phyloP scores from a whole-genome alignment of 1,140 invertebrate genomes.

The Wasmannia auropunctata region DNA sequence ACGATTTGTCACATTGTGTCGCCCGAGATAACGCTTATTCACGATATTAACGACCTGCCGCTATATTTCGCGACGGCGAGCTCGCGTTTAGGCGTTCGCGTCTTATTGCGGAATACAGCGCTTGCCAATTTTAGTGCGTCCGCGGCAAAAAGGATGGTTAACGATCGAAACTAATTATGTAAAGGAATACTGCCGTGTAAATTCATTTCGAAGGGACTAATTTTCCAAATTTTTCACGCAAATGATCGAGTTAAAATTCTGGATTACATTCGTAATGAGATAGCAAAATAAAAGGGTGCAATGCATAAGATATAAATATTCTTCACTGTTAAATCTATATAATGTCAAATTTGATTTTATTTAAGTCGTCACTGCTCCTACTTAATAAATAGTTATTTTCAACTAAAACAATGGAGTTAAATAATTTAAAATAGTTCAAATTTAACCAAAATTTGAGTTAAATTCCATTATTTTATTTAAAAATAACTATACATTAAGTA shows the following conservation, averaged over 20 bases:
- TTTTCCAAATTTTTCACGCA: not conserved
- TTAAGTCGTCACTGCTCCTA: too few relatives aligned
- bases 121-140: conserved; percentile 44
- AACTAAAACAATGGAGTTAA: too few relatives aligned
- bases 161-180: conserved; percentile 34
- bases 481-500: too few relatives aligned
- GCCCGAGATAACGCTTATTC: conserved; percentile 71
- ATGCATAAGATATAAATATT: not conserved
- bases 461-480: too few relatives aligned
- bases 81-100: conserved; percentile 21
- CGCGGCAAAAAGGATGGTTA: conserved; percentile 18
- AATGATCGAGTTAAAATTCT: not conserved
- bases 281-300: not conserved
- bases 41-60: conserved; percentile 66
- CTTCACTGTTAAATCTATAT: too few relatives aligned
- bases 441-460: too few relatives aligned
- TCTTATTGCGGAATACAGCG: conserved; percentile 23
- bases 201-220: not conserved
- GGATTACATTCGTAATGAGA: not conserved
- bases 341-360: too few relatives aligned
- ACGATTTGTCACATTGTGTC: conserved; percentile 72
- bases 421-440: too few relatives aligned
- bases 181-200: not conserved
- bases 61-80: conserved; percentile 61
- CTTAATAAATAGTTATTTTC: too few relatives aligned